Conservation (phyloP, 2,888 invertebrate species). For the Periphyllus acericola region DNA sequence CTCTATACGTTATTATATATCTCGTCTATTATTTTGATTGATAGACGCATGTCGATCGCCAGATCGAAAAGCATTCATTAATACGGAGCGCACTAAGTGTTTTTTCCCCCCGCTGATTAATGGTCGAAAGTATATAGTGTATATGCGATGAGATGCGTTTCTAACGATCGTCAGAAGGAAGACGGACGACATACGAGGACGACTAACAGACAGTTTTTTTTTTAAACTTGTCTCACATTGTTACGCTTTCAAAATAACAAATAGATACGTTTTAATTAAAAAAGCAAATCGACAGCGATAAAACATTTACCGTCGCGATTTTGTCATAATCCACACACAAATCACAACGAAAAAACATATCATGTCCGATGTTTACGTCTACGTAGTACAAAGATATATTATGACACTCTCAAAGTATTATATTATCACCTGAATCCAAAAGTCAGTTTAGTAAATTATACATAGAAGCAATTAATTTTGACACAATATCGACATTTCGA, state of each 20-base stretch:
- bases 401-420: not conserved
- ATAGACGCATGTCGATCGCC: slow-evolving; percentile 61
- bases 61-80: slow-evolving; percentile 52
- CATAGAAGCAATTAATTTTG: not conserved
- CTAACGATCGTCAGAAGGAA: slow-evolving; percentile 9
- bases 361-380: not conserved
- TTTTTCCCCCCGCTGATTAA: slow-evolving; percentile 52
- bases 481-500: not conserved
- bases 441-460: not conserved
- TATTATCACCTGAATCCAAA: not conserved
- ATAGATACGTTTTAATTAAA: slow-evolving; percentile 37
- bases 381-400: too few species aligned
- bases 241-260: slow-evolving; percentile 17
- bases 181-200: slow-evolving; percentile 29
- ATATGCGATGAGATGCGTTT: slow-evolving; percentile 10
- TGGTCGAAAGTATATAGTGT: slow-evolving; percentile 48
- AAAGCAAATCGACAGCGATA: not conserved
- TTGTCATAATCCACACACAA: not conserved
- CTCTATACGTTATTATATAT: slow-evolving; percentile 14
- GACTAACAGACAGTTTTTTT: slow-evolving; percentile 8
- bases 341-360: not conserved
- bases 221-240: not conserved
- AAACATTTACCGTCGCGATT: not conserved
- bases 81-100: slow-evolving; percentile 53
- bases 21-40: slow-evolving; percentile 41